Evolutionary conservation across 2,113 vertebrate species (phyloP), one percentile per base, ranked within the genome.

Genomic region (Phaethon lepturus): DNA sequence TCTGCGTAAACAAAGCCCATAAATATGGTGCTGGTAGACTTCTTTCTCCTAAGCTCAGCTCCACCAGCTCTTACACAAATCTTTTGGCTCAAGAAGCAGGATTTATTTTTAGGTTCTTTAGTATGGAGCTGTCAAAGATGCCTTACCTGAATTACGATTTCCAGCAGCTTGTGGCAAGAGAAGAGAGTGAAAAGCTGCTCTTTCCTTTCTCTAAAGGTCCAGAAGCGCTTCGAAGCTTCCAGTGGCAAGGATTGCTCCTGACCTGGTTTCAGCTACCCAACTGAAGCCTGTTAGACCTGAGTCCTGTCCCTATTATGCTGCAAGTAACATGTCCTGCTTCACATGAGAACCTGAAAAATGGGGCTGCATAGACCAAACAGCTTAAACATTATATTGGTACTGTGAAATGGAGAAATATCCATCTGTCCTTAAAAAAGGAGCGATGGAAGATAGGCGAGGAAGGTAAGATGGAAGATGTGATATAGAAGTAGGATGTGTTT

Each of bases 1-100:
- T 89, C 45, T 75, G 13, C 82, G 76, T 95, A 94, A 95, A 91
- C 95, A 89, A 89, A 86, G 49, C 28, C 68, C 69, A 89, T 97
- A 92, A 95, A 95, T 94, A 82, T 18, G 20, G 14, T 69, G 49
- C 71, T 72, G 55, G 78, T 89, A 88, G 76, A 72, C 59, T 94
- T 90, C 64, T 83, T 91, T 91, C 38, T 91, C 49, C 62, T 52
- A 68, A 91, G 55, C 86, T 93, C 58, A 74, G 29, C 60, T 93
- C 58, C 11, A 55, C 73, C 90, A 95, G 71, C 94, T 93, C 93
- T 63, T 93, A 45, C 40, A 60, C 58, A 84, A 91, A 94, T 85
- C 33, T 80, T 91, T 93, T 91, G 69, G 56, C 80, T 95, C 0
- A 0, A 88, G 53, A 75, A 55, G 18, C 4, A 56, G 73, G 52